These are phyloP conservation scores for Azorinus chamasolen DNA, from an alignment of 2,888 invertebrate species.

Conservation along the genomic window DNA sequence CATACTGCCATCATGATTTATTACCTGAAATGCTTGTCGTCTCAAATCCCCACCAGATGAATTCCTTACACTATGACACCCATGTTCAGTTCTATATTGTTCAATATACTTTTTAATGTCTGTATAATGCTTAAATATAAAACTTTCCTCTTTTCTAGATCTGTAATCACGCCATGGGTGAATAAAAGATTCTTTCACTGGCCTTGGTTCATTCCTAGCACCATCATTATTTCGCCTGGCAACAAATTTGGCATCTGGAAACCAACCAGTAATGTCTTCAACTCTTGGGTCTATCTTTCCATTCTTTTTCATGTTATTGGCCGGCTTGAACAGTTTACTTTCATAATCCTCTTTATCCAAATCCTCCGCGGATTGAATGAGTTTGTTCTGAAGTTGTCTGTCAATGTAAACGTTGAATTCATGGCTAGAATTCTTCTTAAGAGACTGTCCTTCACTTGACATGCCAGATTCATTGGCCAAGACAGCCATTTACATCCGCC, in stretches of 20 bases:
- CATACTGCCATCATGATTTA: too few relatives aligned
- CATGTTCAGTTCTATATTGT: conserved; percentile 73
- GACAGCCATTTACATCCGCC: conserved; percentile 36
- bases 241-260: conserved; percentile 66
- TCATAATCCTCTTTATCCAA: conserved; percentile 57
- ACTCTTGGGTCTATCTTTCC: conserved; percentile 35
- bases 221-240: conserved; percentile 69
- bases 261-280: conserved; percentile 74
- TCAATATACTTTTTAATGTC: conserved; percentile 71
- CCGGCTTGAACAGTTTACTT: conserved; percentile 34
- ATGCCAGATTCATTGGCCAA: conserved; percentile 45
- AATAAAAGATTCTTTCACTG: conserved; percentile 46
- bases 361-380: conserved; percentile 75
- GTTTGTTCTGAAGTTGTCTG: conserved; percentile 73
- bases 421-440: conserved; percentile 59
- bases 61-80: conserved; percentile 37
- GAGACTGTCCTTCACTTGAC: conserved; percentile 44
- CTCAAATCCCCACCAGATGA: conserved; percentile 53
- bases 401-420: conserved; percentile 69
- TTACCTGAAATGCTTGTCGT: conserved; percentile 58
- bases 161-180: conserved; percentile 68
- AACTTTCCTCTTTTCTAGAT: conserved; percentile 60
- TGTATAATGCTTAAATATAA: conserved; percentile 73
- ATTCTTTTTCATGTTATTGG: conserved; percentile 52
- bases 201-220: conserved; percentile 43